Evolutionary conservation across 53 echinoderm and acorn worm species (phyloP).

Genomic region (Echinometra lucunter): DNA sequence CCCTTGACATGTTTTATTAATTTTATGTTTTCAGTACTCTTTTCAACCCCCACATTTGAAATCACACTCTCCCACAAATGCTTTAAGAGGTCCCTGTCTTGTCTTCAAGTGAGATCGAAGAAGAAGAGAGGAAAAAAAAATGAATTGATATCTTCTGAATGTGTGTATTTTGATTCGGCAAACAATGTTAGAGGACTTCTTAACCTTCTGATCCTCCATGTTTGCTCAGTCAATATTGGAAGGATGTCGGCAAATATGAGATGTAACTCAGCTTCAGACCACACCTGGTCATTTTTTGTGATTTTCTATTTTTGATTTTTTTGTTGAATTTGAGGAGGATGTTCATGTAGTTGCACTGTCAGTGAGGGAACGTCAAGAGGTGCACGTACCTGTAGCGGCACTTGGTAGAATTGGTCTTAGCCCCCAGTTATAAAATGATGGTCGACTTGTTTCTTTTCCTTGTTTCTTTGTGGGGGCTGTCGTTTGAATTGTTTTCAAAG

Average conservation of each 20-base stretch:
- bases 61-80: not conserved
- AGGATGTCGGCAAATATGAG: conserved; percentile 44
- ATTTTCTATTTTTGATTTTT: not conserved
- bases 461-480: too few species aligned
- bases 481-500: not conserved
- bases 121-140: conserved; percentile 11
- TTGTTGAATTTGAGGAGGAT: not conserved
- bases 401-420: not conserved
- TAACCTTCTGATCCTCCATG: conserved; percentile 46
- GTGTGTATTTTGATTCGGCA: conserved; percentile 66
- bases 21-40: not conserved
- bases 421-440: not conserved
- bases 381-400: too few species aligned
- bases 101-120: not conserved
- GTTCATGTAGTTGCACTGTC: not conserved
- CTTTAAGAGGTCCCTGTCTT: not conserved
- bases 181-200: conserved; percentile 57
- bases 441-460: not conserved
- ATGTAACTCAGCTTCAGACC: not conserved
- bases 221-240: conserved; percentile 63
- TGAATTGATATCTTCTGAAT: conserved; percentile 25
- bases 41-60: not conserved
- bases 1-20: not conserved
- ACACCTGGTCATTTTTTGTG: not conserved
- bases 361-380: not conserved